A percentile compares a stretch with the other conserved stretches of the same genome.
phyloP scores from a whole-genome alignment of 92 coral and sea anemone species.

The Metridium senile region DNA sequence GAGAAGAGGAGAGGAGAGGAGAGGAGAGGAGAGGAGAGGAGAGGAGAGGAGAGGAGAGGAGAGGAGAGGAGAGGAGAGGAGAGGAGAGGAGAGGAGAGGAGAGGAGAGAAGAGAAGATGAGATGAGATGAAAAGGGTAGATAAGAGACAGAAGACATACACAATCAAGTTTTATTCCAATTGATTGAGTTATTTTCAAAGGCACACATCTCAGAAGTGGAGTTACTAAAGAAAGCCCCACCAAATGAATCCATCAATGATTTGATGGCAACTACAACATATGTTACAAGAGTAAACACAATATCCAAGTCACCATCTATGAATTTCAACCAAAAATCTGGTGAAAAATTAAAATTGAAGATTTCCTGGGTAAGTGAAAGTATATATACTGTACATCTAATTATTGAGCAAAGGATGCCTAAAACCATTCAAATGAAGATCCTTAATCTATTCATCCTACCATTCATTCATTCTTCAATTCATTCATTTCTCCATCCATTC shows the following conservation, averaged over 20 bases:
- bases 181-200: background rate
- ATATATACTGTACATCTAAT: too few relatives aligned
- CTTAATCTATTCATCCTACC: background rate
- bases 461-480: too few relatives aligned
- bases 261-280: slow-evolving; percentile 44
- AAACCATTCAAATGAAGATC: too few relatives aligned
- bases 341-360: background rate
- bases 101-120: too few relatives aligned
- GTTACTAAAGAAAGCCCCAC: slow-evolving; percentile 9
- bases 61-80: too few relatives aligned
- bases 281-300: slow-evolving; percentile 4
- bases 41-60: too few relatives aligned
- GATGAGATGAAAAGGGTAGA: too few relatives aligned
- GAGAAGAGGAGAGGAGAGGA: too few relatives aligned
- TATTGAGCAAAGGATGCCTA: too few relatives aligned
- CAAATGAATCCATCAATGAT: slow-evolving; percentile 12
- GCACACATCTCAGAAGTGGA: slow-evolving; percentile 56
- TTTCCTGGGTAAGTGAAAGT: slow-evolving; percentile 13
- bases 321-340: background rate
- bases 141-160: too few relatives aligned
- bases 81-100: too few relatives aligned
- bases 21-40: too few relatives aligned
- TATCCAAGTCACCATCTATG: background rate
- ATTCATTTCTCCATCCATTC: background rate
- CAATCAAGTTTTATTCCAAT: background rate